Evolutionary conservation across 2,113 vertebrate genomes (phyloP), one percentile per base, ranked within the genome.

Genomic region (Acrocephalus arundinaceus): DNA sequence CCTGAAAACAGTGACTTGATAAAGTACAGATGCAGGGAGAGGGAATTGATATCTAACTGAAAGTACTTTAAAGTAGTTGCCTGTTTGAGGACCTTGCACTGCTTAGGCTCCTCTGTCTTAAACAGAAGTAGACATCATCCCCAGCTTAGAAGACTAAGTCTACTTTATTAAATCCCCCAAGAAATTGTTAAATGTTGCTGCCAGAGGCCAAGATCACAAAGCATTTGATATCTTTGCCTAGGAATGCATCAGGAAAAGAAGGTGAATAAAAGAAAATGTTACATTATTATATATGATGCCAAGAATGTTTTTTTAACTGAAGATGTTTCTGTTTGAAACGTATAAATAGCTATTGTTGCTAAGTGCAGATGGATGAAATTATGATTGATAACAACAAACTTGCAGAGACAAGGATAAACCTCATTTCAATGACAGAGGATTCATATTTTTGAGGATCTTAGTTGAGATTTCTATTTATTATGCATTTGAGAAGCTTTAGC

Each of bases 381-480:
- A 68, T 1, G 0, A 68, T 81, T 79, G 74, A 84, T 90, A 90
- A 62, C 41, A 78, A 83, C 41, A 87, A 95, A 80, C n/a, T 93
- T 59, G 28, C 17, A 77, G 24, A n/a, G 51, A 63, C 41, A 77
- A 54, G n/a, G 65, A 54, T 90, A 92, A 97, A 88, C 37, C 41
- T 78, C 18, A 31, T 90, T 94, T 91, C 45, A 88, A 57, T 48
- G 45, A 78, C 82, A 71, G 14, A 74, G 59, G 43, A 83, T 94
- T 93, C 46, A 41, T 85, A 67, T 90, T 91, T 96, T 83, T 91
- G 89, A 91, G 71, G 20, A 63, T 94, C 55, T 90, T 71, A 74
- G 16, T 75, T 88, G 84, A 71, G 46, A 95, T 91, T 39, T 90
- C 43, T 85, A 31, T 90, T 94, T 90, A 33, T 51, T 83, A 55